Percentiles rank a stretch among this genome's conserved stretches.
Evolutionary conservation across 2,797 vertebrate species (phyloP).

Genomic region (Crenichthys baileyi): DNA sequence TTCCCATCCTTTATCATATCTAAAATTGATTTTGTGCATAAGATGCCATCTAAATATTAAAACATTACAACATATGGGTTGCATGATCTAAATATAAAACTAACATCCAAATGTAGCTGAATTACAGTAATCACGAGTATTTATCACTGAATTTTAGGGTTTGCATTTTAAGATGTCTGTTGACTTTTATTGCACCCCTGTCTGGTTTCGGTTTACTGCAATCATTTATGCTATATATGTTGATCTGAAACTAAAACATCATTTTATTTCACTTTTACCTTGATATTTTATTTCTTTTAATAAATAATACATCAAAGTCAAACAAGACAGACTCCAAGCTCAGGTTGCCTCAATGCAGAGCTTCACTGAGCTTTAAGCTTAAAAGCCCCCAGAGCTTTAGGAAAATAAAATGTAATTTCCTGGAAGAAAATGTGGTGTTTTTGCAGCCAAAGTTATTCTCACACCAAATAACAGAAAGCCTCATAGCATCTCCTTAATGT

Average conservation of each 20-base stretch:
- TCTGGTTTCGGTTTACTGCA: not conserved
- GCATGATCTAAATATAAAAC: not conserved
- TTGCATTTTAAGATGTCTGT: not conserved
- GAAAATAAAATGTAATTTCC: not conserved
- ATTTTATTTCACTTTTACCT: not conserved
- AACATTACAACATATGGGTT: not conserved
- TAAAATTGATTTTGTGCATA: not conserved
- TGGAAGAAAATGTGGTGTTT: not conserved
- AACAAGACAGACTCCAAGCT: not conserved
- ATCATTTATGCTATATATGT: not conserved
- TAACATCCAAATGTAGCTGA: not conserved
- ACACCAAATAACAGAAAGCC: not conserved
- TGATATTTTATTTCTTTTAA: not conserved
- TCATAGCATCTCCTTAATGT: not conserved
- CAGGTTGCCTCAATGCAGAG: not conserved
- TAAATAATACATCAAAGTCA: not conserved
- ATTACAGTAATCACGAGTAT: not conserved
- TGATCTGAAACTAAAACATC: not conserved
- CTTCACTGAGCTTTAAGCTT: not conserved
- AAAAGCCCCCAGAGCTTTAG: not conserved
- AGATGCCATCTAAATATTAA: not conserved
- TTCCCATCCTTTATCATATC: not conserved
- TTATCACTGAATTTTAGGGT: not conserved
- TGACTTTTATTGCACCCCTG: not conserved
- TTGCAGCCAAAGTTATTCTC: not conserved